Evolutionary conservation across 2,888 invertebrate genomes (phyloP).

Genomic region (Cheilosia soror): DNA sequence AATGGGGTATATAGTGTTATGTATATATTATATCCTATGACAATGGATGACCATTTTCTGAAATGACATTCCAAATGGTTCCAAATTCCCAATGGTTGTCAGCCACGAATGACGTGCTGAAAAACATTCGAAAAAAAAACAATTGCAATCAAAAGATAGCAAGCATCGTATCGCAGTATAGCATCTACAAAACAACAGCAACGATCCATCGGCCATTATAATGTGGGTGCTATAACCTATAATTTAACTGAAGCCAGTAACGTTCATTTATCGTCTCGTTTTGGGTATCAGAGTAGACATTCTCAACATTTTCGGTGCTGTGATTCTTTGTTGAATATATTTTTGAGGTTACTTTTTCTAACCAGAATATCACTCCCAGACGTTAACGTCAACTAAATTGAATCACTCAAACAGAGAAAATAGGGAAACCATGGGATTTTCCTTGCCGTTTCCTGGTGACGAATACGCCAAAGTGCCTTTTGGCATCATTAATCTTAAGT

Average conservation of each 20-base stretch:
- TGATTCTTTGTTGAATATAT: conserved; percentile 21
- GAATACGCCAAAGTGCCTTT: conserved; percentile 64
- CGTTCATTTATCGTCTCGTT: conserved; percentile 42
- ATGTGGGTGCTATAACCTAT: conserved; percentile 35
- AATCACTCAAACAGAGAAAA: conserved; percentile 62
- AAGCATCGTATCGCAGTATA: too few species aligned
- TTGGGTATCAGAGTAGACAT: conserved; percentile 14
- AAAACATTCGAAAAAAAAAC: too few species aligned
- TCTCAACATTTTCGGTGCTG: conserved; percentile 1
- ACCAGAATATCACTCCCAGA: conserved; percentile 12
- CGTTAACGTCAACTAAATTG: conserved; percentile 56
- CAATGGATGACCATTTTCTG: too few species aligned
- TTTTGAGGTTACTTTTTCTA: conserved; percentile 6
- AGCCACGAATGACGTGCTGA: too few species aligned
- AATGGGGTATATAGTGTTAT: too few species aligned
- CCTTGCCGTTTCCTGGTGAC: conserved; percentile 57
- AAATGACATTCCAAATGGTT: too few species aligned
- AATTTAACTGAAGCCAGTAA: conserved; percentile 43
- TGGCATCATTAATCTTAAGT: conserved; percentile 72
- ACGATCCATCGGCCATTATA: conserved; percentile 6
- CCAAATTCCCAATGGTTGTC: too few species aligned
- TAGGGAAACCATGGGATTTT: conserved; percentile 51
- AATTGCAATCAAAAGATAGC: too few species aligned
- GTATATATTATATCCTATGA: too few species aligned
- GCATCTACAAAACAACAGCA: too few species aligned